Percentiles rank a stretch among this genome's conserved stretches.
These are phyloP conservation scores for Agriotes lineatus DNA, from an alignment of 2,888 invertebrate genomes.

Conservation along the genomic window DNA sequence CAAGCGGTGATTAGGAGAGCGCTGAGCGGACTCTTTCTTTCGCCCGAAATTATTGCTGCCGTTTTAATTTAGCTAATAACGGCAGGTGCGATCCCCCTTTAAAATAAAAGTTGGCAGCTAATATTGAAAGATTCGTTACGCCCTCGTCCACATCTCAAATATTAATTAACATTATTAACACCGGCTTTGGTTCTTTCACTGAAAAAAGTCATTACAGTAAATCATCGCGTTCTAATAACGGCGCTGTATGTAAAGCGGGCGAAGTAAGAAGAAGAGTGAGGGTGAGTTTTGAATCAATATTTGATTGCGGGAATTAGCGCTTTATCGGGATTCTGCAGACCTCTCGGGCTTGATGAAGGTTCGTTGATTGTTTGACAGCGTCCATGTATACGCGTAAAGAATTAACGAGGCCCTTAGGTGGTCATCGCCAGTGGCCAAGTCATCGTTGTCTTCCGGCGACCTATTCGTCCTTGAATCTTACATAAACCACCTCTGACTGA, in stretches of 20 bases:
- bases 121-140: slow-evolving; percentile 51
- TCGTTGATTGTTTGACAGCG: slow-evolving; percentile 67
- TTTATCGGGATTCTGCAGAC: slow-evolving; percentile 68
- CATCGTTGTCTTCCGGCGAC: slow-evolving; percentile 35
- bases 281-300: slow-evolving; percentile 68
- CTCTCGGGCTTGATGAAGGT: slow-evolving; percentile 66
- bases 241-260: slow-evolving; percentile 66
- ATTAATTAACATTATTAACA: slow-evolving; percentile 75
- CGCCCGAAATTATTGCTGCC: slow-evolving; percentile 37
- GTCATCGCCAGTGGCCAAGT: slow-evolving; percentile 40
- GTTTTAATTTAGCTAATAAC: slow-evolving; percentile 46
- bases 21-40: slow-evolving; percentile 30
- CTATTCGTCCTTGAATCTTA: slow-evolving; percentile 6
- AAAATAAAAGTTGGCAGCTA: slow-evolving; percentile 43
- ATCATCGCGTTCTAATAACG: slow-evolving; percentile 73
- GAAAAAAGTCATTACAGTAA: slow-evolving; percentile 72
- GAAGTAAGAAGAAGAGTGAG: slow-evolving; percentile 65
- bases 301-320: slow-evolving; percentile 68
- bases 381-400: slow-evolving; percentile 66
- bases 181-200: slow-evolving; percentile 66
- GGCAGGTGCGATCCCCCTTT: slow-evolving; percentile 44
- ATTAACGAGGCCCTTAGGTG: slow-evolving; percentile 61
- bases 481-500: slow-evolving; percentile 16
- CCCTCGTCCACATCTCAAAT: slow-evolving; percentile 69
- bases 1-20: slow-evolving; percentile 15